Evolutionary conservation across 2,797 vertebrate genomes (phyloP).

Genomic region (Tarsius wallacei): DNA sequence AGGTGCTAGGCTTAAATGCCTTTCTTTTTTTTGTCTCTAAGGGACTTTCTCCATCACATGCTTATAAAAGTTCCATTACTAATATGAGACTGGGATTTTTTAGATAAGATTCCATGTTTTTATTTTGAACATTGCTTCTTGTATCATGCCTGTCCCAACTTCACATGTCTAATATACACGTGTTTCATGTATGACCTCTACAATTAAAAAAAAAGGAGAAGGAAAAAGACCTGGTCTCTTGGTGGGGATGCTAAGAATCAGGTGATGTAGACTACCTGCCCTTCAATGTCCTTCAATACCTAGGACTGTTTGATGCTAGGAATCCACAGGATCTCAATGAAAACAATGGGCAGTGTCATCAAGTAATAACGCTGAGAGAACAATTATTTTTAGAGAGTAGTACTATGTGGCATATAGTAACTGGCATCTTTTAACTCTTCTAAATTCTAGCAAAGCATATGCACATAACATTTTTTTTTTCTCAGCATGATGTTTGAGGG

Average conservation of each 20-base stretch:
- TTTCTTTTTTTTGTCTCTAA: not conserved
- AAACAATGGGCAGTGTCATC: not conserved
- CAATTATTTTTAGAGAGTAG: not conserved
- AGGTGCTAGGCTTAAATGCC: not conserved
- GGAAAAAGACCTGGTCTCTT: accelerated
- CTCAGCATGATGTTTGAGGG: not conserved
- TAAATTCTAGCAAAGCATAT: slow-evolving; percentile 52
- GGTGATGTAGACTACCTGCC: not conserved
- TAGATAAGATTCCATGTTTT: not conserved
- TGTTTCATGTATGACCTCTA: not conserved
- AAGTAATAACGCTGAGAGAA: not conserved
- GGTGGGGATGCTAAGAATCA: not conserved
- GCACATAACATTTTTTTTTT: not conserved
- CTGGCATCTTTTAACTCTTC: not conserved
- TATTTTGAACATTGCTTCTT: not conserved
- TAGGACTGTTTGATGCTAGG: not conserved
- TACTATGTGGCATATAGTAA: not conserved
- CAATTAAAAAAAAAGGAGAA: not conserved
- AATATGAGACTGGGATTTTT: not conserved
- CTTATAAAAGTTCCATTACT: not conserved
- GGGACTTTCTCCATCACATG: not conserved
- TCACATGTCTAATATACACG: not conserved
- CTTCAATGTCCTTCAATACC: not conserved
- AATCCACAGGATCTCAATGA: not conserved
- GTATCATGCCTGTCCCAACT: not conserved